Evolutionary conservation across 2,888 invertebrate genomes (phyloP), one percentile per base, ranked within the genome.

Genomic region (Norana najaformis): DNA sequence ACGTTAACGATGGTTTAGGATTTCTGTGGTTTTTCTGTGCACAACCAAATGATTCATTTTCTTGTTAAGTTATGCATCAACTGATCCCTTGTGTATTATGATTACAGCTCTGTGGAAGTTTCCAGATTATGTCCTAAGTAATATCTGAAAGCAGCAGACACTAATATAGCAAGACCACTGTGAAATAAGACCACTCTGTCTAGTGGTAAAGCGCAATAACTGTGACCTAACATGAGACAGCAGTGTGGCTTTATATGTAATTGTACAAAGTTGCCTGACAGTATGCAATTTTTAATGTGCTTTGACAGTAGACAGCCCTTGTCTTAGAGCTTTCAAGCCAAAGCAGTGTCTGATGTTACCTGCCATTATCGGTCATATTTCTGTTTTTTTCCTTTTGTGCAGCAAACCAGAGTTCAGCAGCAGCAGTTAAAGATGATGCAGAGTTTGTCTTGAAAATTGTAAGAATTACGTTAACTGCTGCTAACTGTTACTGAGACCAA

Each of bases 361-460:
- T 47, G 20, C 47, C 47, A 23, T 85, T 37, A 13, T 36, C 36
- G 20, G 36, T 83, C 47, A n/a, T 8, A n/a, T 89, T 89, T 37
- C 34, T 88, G 18, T 83, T 35, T 36, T 85, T 3, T n/a, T 39
- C 35, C 88, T 82, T 37, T 30, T 69, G 69, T 83, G 35, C 69
- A 91, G 90, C 88, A 38, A 38, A 89, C 14, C 88, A 41, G 41
- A 69, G 47, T 34, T 85, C 85, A 4, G 1, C 90, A 41, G 83
- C 47, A 20, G 35, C 90, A 23, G 90, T 90, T 30, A 47, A 89
- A 30, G 39, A 83, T 69, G 90, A 91, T 91, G 92, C 93, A 36
- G 91, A 92, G 85, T 93, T 93, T 93, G 94, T 94, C 83, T 92
- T 94, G 34, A 94, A 94, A 93, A 93, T 94, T 91, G 94, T 94